A percentile compares a stretch with the other conserved stretches of the same genome.
Conservation (phyloP, 2,113 vertebrate species). For the Vombatus ursinus region DNA sequence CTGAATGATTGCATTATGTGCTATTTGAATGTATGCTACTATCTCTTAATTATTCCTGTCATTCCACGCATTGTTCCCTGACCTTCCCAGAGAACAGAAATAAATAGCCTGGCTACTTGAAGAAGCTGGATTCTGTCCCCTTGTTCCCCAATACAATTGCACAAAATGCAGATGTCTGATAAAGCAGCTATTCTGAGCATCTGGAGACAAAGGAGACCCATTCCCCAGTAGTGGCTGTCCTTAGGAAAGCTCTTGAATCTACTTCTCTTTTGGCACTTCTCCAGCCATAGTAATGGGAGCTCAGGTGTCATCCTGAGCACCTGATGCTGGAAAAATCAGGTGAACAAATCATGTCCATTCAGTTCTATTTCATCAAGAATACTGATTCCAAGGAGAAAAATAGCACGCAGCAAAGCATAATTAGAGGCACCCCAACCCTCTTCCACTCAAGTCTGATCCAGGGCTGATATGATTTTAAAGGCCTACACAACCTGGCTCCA, state of each 20-base stretch:
- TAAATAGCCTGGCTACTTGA: slow-evolving; percentile 46
- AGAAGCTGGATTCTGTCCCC: slow-evolving; percentile 14
- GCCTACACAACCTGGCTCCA: not conserved
- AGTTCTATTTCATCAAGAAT: slow-evolving; percentile 39
- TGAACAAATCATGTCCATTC: not conserved
- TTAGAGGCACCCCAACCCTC: slow-evolving; percentile 23
- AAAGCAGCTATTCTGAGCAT: not conserved
- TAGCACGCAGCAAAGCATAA: not conserved
- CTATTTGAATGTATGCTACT: slow-evolving; percentile 35
- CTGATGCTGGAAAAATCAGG: not conserved
- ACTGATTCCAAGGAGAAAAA: slow-evolving; percentile 49
- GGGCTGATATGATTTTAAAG: slow-evolving; percentile 34
- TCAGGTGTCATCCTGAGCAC: not conserved
- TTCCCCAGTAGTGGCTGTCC: not conserved
- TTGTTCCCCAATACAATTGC: slow-evolving; percentile 27
- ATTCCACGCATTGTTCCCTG: slow-evolving; percentile 40
- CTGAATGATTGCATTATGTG: not conserved
- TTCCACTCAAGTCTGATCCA: not conserved
- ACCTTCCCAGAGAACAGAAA: slow-evolving; percentile 49
- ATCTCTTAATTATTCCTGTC: slow-evolving; percentile 57
- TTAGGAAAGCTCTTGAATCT: not conserved
- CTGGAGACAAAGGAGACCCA: not conserved
- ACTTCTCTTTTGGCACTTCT: slow-evolving; percentile 3
- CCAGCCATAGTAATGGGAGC: not conserved
- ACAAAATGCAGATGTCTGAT: slow-evolving; percentile 50